Percentiles rank a stretch among this genome's conserved stretches.
phyloP scores from a whole-genome alignment of 2,797 vertebrate genomes.

The Ptychobarbus kaznakovi region DNA sequence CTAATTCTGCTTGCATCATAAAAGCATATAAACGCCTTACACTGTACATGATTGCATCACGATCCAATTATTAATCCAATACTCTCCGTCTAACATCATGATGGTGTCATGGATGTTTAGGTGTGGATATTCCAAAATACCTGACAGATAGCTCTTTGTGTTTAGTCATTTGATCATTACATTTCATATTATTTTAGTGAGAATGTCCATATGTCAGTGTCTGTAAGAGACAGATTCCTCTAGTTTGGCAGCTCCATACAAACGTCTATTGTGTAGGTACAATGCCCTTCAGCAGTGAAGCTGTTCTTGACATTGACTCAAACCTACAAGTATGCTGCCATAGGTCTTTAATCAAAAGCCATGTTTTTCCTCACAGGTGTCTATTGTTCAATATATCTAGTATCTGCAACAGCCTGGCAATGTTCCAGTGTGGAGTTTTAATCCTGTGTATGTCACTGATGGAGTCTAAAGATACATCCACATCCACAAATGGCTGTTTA shows the following conservation, averaged over 20 bases:
- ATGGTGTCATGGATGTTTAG: neutral
- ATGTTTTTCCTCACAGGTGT: conserved; percentile 35
- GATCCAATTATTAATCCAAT: neutral
- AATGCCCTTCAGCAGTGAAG: conserved; percentile 43
- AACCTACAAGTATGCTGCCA: conserved; percentile 11
- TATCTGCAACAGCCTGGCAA: neutral
- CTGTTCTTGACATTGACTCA: conserved; percentile 28
- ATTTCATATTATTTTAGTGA: neutral
- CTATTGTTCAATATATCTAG: conserved; percentile 26
- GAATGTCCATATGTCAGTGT: conserved; percentile 32
- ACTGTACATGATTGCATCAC: neutral
- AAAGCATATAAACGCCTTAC: neutral
- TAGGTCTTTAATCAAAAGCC: conserved; percentile 34
- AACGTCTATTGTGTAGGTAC: conserved; percentile 43
- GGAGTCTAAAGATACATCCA: neutral
- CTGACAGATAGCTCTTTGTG: conserved; percentile 36
- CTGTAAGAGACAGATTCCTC: conserved; percentile 20
- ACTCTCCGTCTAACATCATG: neutral
- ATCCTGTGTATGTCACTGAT: neutral
- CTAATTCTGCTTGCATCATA: neutral
- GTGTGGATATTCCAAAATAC: neutral
- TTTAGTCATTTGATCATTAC: conserved; percentile 36
- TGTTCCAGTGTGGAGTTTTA: neutral
- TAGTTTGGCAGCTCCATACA: conserved; percentile 38
- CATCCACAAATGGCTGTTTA: neutral